Conservation (phyloP, 2,797 vertebrate species). For the Siniperca obscura region DNA sequence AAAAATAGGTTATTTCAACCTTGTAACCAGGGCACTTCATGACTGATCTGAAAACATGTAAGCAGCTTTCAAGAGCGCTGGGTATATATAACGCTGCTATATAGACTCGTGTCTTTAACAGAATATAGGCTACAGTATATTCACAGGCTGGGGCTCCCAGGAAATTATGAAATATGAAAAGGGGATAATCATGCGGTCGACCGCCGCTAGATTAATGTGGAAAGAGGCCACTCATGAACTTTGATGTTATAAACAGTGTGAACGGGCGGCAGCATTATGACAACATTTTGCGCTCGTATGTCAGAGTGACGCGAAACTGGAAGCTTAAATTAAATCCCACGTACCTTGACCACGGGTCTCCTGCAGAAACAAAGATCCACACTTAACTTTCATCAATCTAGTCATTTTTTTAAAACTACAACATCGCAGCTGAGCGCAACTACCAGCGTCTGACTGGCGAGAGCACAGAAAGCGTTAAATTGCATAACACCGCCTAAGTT, state of each 20-base stretch:
- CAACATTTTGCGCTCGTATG: constrained; percentile 27
- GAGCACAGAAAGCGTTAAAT: constrained; percentile 62
- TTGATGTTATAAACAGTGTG: constrained; percentile 48
- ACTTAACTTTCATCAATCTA: constrained; percentile 52
- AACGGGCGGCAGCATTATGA: constrained; percentile 12
- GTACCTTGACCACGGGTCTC: constrained; percentile 76
- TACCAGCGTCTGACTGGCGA: constrained; percentile 34
- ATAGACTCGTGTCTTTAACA: background rate
- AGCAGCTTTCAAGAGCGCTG: constrained; percentile 66
- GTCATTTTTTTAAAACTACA: constrained; percentile 57
- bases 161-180: constrained; percentile 41
- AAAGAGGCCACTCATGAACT: constrained; percentile 60
- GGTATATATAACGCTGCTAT: constrained; percentile 9
- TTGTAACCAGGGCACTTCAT: constrained; percentile 67
- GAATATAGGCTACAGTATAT: background rate
- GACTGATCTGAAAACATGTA: constrained; percentile 64
- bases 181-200: constrained; percentile 21
- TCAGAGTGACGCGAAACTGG: constrained; percentile 34
- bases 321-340: constrained; percentile 60
- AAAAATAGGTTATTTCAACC: constrained; percentile 69
- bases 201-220: constrained; percentile 14
- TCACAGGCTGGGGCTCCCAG: constrained; percentile 9
- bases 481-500: constrained; percentile 77
- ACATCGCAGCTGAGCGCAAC: constrained; percentile 49
- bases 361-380: constrained; percentile 53